Evolutionary conservation across 2,797 vertebrate genomes (phyloP), one percentile per base, ranked within the genome.

Genomic region (Characodon lateralis): DNA sequence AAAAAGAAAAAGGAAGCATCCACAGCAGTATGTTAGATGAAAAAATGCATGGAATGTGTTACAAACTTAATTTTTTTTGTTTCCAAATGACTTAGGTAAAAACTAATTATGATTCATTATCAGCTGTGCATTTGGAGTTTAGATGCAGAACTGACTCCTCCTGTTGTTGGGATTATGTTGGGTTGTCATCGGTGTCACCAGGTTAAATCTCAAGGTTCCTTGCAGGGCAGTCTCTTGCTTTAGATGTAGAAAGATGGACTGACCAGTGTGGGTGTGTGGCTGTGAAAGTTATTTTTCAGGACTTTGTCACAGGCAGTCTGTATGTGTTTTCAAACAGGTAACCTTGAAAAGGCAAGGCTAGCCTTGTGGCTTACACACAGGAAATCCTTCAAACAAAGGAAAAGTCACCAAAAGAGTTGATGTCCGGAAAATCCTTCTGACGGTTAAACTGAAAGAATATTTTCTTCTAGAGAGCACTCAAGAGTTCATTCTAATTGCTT

Each of bases 401-500:
- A 65, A 71, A 77, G 72, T 80, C 79, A 71, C 41, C 46, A 14
- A 79, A 73, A 65, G 53, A 70, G 39, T 22, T 71, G 69, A 63
- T 82, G 82, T 85, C 88, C 51, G 50, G 84, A 89, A 88, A 89
- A 85, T 39, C 79, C 88, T 75, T 68, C 43, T 53, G 72, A 75
- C 72, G 69, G 86, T 75, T 58, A 79, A 73, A 83, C 70, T 63
- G 14, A 76, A 81, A 80, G 78, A 35, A 10, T 78, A 50, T 66
- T 35, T 81, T 55, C 77, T 87, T 61, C 12, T 28, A 12, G 18
- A 28, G 68, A 43, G 73, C 84, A 83, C 87, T 88, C 87, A 87
- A 73, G 79, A 72, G 78, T 84, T 88, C 76, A 82, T 82, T 89
- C 28, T 91, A 91, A 93, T 89, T 91, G 86, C 87, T 63, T 74